These are phyloP conservation scores for Hirudinaria manillensis DNA, from an alignment of 2,888 invertebrate genomes.

Conservation along the genomic window DNA sequence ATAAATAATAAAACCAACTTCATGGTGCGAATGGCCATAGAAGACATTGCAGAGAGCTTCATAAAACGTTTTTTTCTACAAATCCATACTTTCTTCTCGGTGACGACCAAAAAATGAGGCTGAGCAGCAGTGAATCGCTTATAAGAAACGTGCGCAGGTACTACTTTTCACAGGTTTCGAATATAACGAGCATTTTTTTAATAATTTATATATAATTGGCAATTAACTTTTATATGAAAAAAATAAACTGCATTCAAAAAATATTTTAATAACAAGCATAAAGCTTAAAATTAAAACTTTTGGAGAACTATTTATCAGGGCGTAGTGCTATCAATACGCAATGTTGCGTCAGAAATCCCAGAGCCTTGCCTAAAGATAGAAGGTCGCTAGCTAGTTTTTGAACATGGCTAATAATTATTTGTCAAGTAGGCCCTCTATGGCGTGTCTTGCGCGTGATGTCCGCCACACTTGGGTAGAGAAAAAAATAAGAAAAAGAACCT, in stretches of 20 bases:
- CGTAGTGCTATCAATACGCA: not conserved
- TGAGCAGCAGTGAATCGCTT: not conserved
- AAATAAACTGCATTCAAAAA: not conserved
- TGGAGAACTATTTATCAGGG: not conserved
- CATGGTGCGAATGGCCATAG: not conserved
- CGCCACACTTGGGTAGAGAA: too few relatives aligned
- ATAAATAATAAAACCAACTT: constrained; percentile 10
- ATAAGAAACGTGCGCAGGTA: not conserved
- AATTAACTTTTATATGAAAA: not conserved
- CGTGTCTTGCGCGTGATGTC: too few relatives aligned
- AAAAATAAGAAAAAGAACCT: too few relatives aligned
- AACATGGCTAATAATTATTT: too few relatives aligned
- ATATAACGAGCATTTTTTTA: too few relatives aligned
- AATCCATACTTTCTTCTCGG: not conserved
- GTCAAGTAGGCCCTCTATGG: too few relatives aligned
- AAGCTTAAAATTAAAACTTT: not conserved
- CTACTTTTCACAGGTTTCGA: not conserved
- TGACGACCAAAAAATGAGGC: not conserved
- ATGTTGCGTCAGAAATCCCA: not conserved
- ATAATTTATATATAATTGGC: not conserved
- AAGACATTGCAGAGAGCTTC: not conserved
- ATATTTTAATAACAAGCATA: not conserved
- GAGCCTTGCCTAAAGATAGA: not conserved
- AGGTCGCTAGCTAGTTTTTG: too few relatives aligned
- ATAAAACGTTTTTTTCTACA: not conserved